Base-by-base conservation (phyloP, 2,888 invertebrate genomes). In the Yponomeuta sedellus region DNA sequence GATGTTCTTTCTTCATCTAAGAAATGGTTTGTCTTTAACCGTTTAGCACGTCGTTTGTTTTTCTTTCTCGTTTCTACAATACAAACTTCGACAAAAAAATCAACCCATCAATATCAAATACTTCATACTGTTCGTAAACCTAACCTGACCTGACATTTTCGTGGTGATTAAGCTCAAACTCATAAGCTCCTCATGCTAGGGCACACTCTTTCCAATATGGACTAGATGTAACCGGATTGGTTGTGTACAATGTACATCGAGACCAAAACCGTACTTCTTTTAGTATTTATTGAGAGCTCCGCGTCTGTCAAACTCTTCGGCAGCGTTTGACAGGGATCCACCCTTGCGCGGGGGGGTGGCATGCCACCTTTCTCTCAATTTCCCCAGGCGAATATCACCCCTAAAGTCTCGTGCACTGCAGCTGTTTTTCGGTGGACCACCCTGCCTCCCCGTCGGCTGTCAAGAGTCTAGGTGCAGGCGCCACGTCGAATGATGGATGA, bases 241-340 rank as follows among this genome's bases (percentile, higher is more conserved):
- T n/a, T n/a, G n/a, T n/a, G n/a, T 25, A 25, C 25, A 25, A 25
- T 25, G 34, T 8, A 34, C 16, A 52, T 12, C 44, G 5, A 16
- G 16, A 16, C 44, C 16, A 16, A 52, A 52, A 52, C 44, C 44
- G 4, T 16, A 12, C 44, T 52, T 52, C 44, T 52, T 12, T 1
- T 16, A 52, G 44, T 16, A 52, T 16, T 16, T 52, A 16, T 52
- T 52, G 2, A 3, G 12, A 16, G 85, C 90, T 89, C 90, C 88
- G 88, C 89, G 90, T 88, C 91, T 90, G 90, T 91, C 91, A 91
- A 91, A 91, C 90, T 90, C 89, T 91, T 89, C 90, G 88, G 85
- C 86, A 88, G 85, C 86, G 88, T 90, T 91, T 91, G 90, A 90
- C 90, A 90, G 88, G 89, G 89, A 88, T 87, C 90, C 90, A 88